phyloP scores from a whole-genome alignment of 2,113 vertebrate genomes.

The Macquaria australasica region DNA sequence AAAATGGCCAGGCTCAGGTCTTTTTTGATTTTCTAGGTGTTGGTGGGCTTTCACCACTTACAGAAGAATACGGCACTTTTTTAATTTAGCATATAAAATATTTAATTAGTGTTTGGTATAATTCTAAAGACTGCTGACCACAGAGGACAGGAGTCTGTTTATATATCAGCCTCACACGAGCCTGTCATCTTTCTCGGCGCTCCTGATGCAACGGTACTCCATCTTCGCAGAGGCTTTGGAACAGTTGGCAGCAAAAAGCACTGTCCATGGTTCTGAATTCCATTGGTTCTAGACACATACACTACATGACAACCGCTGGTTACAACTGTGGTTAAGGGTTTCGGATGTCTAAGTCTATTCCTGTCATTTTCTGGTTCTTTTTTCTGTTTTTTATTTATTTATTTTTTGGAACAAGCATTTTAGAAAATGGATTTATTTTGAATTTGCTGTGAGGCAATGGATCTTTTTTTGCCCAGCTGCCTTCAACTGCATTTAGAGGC shows the following conservation, averaged over 20 bases:
- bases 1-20: background rate
- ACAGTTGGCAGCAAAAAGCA: slow-evolving; percentile 31
- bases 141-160: slow-evolving; percentile 22
- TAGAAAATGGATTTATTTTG: background rate
- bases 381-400: background rate
- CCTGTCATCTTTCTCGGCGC: slow-evolving; percentile 8
- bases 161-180: slow-evolving; percentile 6
- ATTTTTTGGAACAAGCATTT: slow-evolving; percentile 15
- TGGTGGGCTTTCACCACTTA: background rate
- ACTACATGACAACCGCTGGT: slow-evolving; percentile 34
- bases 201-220: background rate
- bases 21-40: background rate
- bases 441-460: slow-evolving; percentile 17
- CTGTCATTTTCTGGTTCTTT: background rate
- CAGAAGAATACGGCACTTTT: background rate
- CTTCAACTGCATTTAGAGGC: slow-evolving; percentile 19
- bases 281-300: slow-evolving; percentile 42
- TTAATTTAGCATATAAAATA: slow-evolving; percentile 24
- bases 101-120: slow-evolving; percentile 19
- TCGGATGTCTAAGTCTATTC: slow-evolving; percentile 8
- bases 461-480: background rate
- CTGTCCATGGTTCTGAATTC: slow-evolving; percentile 64
- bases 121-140: slow-evolving; percentile 18
- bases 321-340: slow-evolving; percentile 29
- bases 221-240: slow-evolving; percentile 48